Evolutionary conservation across 2,113 vertebrate species (phyloP).

Genomic region (Trematocara macrostoma): DNA sequence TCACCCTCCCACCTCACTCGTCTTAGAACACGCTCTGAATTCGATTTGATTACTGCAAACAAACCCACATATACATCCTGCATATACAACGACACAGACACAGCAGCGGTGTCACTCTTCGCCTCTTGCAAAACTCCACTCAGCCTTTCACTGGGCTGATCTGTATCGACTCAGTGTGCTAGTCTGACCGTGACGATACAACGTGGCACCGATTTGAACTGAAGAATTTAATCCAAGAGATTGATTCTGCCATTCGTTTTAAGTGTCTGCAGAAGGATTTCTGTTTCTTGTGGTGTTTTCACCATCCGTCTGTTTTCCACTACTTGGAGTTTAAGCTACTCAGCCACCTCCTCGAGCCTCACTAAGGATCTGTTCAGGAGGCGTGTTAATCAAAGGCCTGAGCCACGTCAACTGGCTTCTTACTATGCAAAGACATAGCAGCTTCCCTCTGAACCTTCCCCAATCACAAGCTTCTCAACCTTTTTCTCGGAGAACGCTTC

Average conservation of each 20-base stretch:
- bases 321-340: neutral
- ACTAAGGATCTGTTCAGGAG: neutral
- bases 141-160: neutral
- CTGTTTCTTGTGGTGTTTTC: neutral
- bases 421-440: neutral
- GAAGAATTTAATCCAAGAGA: neutral
- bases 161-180: neutral
- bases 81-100: neutral
- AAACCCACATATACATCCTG: neutral
- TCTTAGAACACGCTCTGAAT: neutral
- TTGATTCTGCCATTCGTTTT: accelerated
- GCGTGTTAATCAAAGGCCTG: neutral
- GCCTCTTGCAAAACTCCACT: neutral
- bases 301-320: neutral
- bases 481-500: neutral
- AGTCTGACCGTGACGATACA: neutral
- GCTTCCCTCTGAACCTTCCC: neutral
- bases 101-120: neutral
- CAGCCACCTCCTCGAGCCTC: neutral
- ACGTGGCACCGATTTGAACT: neutral
- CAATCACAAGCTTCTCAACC: neutral
- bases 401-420: neutral
- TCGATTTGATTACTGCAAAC: neutral
- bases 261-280: neutral
- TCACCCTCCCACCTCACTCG: neutral